A percentile compares a stretch with the other conserved stretches of the same genome.
Evolutionary conservation across 2,113 vertebrate genomes (phyloP).

Genomic region (Cyprinus carpio): DNA sequence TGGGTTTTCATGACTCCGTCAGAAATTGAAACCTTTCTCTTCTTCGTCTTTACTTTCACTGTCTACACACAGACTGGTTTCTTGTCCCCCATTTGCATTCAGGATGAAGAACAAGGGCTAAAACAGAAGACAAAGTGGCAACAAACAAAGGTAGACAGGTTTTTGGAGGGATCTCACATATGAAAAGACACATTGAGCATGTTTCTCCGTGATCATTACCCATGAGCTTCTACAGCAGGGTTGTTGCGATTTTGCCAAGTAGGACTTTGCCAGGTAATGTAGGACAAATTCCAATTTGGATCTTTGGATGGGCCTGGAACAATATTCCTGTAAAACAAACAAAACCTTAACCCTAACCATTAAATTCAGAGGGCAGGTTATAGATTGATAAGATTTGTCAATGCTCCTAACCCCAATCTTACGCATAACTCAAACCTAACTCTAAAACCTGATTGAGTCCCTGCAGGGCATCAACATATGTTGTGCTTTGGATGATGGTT

Average conservation of each 20-base stretch:
- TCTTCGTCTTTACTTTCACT: background rate
- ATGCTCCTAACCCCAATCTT: background rate
- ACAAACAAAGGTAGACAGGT: constrained; percentile 5
- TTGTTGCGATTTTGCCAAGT: background rate
- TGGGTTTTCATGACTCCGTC: constrained; percentile 57
- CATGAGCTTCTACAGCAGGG: background rate
- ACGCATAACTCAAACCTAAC: background rate
- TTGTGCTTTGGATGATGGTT: background rate
- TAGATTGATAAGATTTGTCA: background rate
- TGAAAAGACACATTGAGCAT: background rate
- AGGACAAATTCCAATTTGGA: background rate
- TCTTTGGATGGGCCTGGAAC: background rate
- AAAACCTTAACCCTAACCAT: background rate
- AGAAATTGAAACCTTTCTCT: constrained; percentile 48
- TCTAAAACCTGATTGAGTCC: background rate
- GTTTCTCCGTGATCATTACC: background rate
- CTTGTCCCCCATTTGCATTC: background rate
- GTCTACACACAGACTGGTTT: background rate
- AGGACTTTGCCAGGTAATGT: background rate
- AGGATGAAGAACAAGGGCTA: constrained; percentile 8
- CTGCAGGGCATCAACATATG: background rate
- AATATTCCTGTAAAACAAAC: background rate
- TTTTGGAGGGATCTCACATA: background rate
- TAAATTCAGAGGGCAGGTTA: background rate
- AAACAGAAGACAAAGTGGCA: background rate